These are phyloP conservation scores for Trichonephila clavipes DNA, from an alignment of 1,140 invertebrate species.

Conservation along the genomic window DNA sequence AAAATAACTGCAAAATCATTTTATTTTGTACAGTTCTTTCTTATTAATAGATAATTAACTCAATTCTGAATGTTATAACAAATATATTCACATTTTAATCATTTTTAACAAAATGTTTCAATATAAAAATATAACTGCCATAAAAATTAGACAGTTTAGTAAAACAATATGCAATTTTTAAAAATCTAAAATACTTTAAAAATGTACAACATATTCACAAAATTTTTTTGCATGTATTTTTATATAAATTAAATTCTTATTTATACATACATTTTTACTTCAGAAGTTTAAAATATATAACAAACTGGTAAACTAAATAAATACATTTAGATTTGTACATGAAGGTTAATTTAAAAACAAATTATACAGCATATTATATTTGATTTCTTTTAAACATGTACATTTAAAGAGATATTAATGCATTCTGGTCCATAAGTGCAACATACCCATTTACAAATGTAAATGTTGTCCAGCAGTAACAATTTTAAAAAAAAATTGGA, in stretches of 20 bases:
- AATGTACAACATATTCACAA: background rate
- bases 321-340: constrained; percentile 25
- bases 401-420: background rate
- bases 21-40: too few relatives aligned
- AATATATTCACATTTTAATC: background rate
- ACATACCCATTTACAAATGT: constrained; percentile 1
- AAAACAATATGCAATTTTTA: background rate
- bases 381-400: background rate
- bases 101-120: background rate
- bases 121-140: background rate
- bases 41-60: too few relatives aligned
- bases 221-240: background rate
- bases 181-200: background rate
- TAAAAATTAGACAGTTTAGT: background rate
- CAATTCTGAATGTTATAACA: background rate
- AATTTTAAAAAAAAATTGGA: background rate
- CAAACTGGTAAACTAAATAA: background rate
- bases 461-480: background rate
- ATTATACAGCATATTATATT: background rate
- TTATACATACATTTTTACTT: background rate
- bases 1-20: too few relatives aligned
- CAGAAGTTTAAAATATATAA: background rate
- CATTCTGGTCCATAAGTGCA: background rate
- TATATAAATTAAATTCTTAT: background rate
- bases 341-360: constrained; percentile 32